Evolutionary conservation across 2,113 vertebrate genomes (phyloP).

Genomic region (Microcebus lehilahytsara): DNA sequence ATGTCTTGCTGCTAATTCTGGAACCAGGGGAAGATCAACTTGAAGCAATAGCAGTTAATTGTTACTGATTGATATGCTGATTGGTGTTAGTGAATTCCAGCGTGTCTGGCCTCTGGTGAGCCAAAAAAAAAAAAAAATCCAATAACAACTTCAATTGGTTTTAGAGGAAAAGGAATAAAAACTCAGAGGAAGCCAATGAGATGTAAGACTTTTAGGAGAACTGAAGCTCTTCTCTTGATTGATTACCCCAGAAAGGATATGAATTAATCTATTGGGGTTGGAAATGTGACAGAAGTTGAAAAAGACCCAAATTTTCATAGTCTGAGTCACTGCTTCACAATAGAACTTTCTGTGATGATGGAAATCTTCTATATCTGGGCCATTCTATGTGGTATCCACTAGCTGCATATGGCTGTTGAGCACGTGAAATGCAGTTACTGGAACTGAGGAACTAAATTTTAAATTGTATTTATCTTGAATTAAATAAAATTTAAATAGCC

Average conservation of each 20-base stretch:
- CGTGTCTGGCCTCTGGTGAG: too few species aligned
- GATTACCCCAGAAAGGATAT: conserved; percentile 6
- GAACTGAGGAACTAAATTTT: not conserved
- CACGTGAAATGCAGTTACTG: not conserved
- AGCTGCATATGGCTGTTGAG: not conserved
- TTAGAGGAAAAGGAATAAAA: conserved; percentile 63
- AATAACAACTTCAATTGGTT: conserved; percentile 49
- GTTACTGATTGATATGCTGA: conserved; percentile 54
- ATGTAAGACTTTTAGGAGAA: conserved; percentile 47
- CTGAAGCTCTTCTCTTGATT: conserved; percentile 27
- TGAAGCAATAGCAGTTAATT: conserved; percentile 54
- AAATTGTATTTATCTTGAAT: not conserved
- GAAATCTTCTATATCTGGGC: not conserved
- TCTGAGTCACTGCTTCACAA: not conserved
- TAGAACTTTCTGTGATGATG: not conserved
- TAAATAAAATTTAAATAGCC: not conserved
- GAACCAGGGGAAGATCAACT: conserved; percentile 15
- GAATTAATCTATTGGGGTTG: not conserved
- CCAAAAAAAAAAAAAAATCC: conserved; percentile 53
- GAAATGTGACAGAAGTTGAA: not conserved
- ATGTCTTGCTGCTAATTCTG: not conserved
- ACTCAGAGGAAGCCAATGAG: not conserved
- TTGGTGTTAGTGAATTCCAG: conserved; percentile 39
- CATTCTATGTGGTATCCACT: not conserved
- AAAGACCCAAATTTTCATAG: not conserved